Evolutionary conservation across 2,797 vertebrate species (phyloP), one percentile per base, ranked within the genome.

Genomic region (Danio aesculapii): DNA sequence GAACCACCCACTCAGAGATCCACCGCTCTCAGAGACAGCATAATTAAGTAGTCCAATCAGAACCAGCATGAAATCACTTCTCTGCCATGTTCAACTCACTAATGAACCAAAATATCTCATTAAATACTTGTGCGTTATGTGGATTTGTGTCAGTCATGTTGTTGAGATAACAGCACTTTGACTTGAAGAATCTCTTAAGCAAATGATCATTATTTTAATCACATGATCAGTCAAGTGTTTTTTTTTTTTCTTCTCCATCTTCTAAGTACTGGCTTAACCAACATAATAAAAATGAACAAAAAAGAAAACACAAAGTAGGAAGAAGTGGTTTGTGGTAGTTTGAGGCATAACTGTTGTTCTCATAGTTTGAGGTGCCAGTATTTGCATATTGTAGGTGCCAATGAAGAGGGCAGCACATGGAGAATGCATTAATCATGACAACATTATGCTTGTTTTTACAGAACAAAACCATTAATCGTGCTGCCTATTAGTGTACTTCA

Each of bases 61-160:
- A 93, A 89, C 69, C 78, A 91, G 93, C 92, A 93, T 94, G 91
- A 92, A 93, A 92, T 93, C 92, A 90, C 92, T 91, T 91, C 88
- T 93, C 90, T 88, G 85, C 91, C 88, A 89, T 92, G 84, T 85
- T 92, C 89, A 81, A 93, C 92, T 91, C 86, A 85, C 90, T 93
- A 93, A 95, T 94, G 93, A 94, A 94, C 92, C 92, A 93, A 94
- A 94, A 94, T 93, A 94, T 92, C 93, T 92, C 92, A 93, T 94
- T 92, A 93, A 90, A 87, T 80, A 86, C 85, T 87, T 91, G 89
- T 89, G 91, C 90, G 90, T 87, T 89, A 77, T 85, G 75, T 86
- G 91, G 90, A 92, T 93, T 93, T 92, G 90, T 88, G 91, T 91
- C 92, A 90, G 88, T 92, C 90, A 87, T 83, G 86, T 89, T 85